Evolutionary conservation across 2,797 vertebrate species (phyloP).

Genomic region (Synanceia verrucosa): DNA sequence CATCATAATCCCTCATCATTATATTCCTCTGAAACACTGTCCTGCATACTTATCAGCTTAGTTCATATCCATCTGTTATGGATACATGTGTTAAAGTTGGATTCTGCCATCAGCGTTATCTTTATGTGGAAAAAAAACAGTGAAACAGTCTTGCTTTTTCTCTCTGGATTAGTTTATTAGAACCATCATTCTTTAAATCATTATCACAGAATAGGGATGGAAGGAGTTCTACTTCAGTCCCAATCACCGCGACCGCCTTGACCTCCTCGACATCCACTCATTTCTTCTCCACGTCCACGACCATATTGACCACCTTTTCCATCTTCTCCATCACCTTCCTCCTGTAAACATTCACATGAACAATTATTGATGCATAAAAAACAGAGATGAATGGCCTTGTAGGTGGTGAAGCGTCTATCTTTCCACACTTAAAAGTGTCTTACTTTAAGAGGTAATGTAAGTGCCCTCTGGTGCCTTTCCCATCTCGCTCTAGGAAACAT

Average conservation of each 20-base stretch:
- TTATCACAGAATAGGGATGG: neutral
- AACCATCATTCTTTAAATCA: neutral
- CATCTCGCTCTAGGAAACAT: fast-evolving
- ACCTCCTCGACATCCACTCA: neutral
- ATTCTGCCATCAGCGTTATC: neutral
- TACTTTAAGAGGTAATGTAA: too few relatives aligned
- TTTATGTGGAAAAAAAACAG: neutral
- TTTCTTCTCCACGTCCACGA: neutral
- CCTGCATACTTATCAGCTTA: neutral
- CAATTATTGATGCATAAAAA: neutral
- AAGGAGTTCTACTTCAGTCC: neutral
- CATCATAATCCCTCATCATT: neutral
- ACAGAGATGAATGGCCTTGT: neutral
- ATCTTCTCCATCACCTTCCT: neutral
- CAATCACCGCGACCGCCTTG: neutral
- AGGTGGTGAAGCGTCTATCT: neutral
- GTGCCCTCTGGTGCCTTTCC: fast-evolving
- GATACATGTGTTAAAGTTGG: neutral
- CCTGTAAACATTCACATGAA: neutral
- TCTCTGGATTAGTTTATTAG: constrained; percentile 37
- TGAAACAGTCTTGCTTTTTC: neutral
- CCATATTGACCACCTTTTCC: neutral
- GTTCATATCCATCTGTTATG: neutral
- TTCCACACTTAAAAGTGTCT: neutral
- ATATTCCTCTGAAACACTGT: neutral